A percentile compares a stretch with the other conserved stretches of the same genome.
Evolutionary conservation across 2,888 invertebrate species (phyloP).

Genomic region (Druceiella hillmani): DNA sequence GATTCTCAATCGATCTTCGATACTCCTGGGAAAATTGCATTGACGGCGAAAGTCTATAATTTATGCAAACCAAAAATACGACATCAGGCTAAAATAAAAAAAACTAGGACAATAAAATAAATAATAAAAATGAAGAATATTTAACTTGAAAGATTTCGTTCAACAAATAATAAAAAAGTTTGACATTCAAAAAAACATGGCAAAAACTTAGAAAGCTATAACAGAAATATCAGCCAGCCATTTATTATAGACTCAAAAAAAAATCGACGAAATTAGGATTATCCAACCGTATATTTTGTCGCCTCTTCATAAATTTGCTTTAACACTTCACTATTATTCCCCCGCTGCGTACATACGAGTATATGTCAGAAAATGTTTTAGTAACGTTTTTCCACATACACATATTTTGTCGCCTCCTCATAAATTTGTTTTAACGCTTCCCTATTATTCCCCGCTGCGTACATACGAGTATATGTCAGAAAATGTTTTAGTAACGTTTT

Average conservation of each 20-base stretch:
- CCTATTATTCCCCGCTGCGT: too few species aligned
- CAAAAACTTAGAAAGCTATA: neutral
- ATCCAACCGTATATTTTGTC: neutral
- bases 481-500: too few species aligned
- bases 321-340: too few species aligned
- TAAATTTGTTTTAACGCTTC: too few species aligned
- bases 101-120: neutral
- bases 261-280: slow-evolving; percentile 3
- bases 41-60: slow-evolving; percentile 2
- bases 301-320: too few species aligned
- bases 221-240: neutral
- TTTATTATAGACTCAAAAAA: slow-evolving; percentile 2
- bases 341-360: too few species aligned
- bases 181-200: neutral
- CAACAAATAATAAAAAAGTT: neutral
- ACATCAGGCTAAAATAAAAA: slow-evolving; percentile 5
- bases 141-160: slow-evolving; percentile 2
- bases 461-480: too few species aligned
- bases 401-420: neutral
- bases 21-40: slow-evolving; percentile 6
- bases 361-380: too few species aligned
- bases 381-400: too few species aligned
- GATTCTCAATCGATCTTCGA: slow-evolving; percentile 8
- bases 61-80: neutral
- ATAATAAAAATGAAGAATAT: slow-evolving; percentile 1